Base-by-base conservation (phyloP, 2,113 vertebrate species). In the Paraplagusia blochii region DNA sequence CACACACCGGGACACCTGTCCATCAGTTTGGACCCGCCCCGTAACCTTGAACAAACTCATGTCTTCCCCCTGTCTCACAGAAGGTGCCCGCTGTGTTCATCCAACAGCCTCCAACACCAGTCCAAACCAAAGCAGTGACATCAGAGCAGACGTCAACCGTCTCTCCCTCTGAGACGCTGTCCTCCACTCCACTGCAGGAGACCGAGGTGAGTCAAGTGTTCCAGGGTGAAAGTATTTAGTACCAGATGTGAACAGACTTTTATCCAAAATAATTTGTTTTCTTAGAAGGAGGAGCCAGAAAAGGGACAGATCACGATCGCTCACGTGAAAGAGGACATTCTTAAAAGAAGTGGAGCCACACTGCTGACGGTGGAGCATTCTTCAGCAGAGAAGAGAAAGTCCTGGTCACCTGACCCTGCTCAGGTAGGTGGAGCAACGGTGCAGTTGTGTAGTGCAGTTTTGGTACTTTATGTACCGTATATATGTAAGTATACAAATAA, bases 21-120 rank as follows among this genome's bases (percentile, higher is more conserved):
- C 22, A 29, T 6, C 22, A 29, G 22, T 29, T 6, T 29, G 22
- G 22, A 29, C 6, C n/a, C n/a, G n/a, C n/a, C n/a, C n/a, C n/a
- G n/a, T 29, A 6, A 29, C 22, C 22, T 29, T 29, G 6, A 29
- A 29, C 22, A 6, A 6, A 4, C 22, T 40, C 38, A 12, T 11
- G 2, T 48, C 7, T 22, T 4, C 53, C 49, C 22, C 15, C 0
- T n/a, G n/a, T 65, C 1, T 54, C 62, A 13, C 5, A 88, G 84
- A 87, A 84, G 8, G 66, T 85, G 2, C 80, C 81, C 1, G 75
- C 85, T 17, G 58, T 77, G 67, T 83, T 85, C 56, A 66, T 82
- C 36, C 83, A 88, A 67, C 73, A 65, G 76, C 79, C 79, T 29
- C 50, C 55, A 1, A 73, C 67, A 38, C 80, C 69, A 1, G 22